These are phyloP conservation scores for Falco peregrinus DNA, from an alignment of 2,797 vertebrate genomes.

Conservation along the genomic window DNA sequence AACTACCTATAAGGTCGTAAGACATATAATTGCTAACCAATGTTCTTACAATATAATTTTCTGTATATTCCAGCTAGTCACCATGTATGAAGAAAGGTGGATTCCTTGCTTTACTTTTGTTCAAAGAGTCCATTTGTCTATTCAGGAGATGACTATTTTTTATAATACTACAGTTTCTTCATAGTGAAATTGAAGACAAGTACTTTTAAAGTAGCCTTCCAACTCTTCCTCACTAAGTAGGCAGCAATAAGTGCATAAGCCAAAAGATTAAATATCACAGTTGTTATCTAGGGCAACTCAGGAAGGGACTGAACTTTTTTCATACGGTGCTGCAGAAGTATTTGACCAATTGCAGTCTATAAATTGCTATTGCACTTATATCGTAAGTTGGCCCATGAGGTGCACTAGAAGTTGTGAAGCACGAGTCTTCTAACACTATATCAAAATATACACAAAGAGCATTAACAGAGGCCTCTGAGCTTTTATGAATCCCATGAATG, in stretches of 20 bases:
- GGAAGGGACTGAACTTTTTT: background rate
- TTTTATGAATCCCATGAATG: background rate
- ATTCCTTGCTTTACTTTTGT: background rate
- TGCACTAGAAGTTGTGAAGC: background rate
- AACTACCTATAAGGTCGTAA: background rate
- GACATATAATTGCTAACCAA: background rate
- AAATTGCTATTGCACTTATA: background rate
- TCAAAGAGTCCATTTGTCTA: background rate
- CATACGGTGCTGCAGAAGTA: rapidly evolving
- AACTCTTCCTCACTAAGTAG: background rate
- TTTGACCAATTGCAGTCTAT: background rate
- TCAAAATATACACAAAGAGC: background rate
- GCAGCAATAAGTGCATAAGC: background rate
- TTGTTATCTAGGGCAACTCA: background rate
- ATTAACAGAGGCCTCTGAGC: background rate
- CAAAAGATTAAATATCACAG: background rate
- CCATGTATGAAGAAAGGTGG: background rate
- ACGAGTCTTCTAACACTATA: background rate
- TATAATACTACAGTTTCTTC: background rate
- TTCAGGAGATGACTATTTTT: background rate
- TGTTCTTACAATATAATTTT: background rate
- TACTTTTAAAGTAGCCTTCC: background rate
- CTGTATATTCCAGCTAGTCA: background rate
- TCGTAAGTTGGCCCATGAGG: background rate
- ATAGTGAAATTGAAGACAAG: background rate